Percentiles rank a stretch among this genome's conserved stretches.
These are phyloP conservation scores for Urechis unicinctus DNA, from an alignment of 2,888 invertebrate genomes.

Conservation along the genomic window DNA sequence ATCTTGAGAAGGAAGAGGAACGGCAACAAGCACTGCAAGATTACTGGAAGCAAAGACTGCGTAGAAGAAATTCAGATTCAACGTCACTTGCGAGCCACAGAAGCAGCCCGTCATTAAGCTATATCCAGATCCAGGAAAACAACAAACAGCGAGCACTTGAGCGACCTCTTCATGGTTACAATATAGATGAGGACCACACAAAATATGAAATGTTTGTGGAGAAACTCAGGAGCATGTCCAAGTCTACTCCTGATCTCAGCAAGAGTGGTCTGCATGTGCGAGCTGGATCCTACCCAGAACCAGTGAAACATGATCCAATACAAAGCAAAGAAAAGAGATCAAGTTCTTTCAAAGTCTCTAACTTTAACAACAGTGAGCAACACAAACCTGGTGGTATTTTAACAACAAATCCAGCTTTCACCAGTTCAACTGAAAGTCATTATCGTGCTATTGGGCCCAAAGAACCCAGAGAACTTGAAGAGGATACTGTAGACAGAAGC, in stretches of 20 bases:
- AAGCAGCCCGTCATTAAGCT: constrained; percentile 10
- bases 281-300: no score
- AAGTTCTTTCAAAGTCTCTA: no score
- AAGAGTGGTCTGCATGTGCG: no score
- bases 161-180: constrained; percentile 32
- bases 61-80: constrained; percentile 13
- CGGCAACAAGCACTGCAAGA: constrained; percentile 10
- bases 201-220: constrained; percentile 28
- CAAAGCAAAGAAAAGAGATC: no score
- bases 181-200: constrained; percentile 28
- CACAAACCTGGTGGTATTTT: no score
- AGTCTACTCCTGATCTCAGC: neutral
- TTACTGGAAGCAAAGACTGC: neutral
- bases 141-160: constrained; percentile 18
- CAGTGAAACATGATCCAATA: no score
- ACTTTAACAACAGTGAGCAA: no score
- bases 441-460: no score
- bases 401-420: no score
- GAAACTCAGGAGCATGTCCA: neutral
- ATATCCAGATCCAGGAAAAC: constrained; percentile 22
- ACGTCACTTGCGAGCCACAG: constrained; percentile 7
- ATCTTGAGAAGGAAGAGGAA: constrained; percentile 15
- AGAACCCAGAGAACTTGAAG: no score
- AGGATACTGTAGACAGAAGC: no score
- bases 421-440: no score